Conservation (phyloP, 2,113 vertebrate genomes). For the Noturus placidus region DNA sequence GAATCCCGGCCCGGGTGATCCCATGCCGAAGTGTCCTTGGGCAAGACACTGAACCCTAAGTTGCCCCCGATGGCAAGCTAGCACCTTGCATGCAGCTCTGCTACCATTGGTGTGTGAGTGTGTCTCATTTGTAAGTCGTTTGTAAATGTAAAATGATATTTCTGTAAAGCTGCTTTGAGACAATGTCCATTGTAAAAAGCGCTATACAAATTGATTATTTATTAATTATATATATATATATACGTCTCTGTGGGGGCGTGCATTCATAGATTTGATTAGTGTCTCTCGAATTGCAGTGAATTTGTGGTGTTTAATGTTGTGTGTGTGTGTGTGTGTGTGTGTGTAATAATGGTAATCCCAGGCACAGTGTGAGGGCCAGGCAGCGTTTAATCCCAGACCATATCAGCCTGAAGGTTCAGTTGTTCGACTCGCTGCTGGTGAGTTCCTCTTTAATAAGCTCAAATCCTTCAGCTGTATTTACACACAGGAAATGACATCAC, state of each 20-base stretch:
- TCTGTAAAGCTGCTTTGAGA: no score
- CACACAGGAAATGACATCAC: not conserved
- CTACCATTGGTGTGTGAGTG: no score
- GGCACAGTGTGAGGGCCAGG: conserved; percentile 40
- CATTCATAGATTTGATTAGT: not conserved
- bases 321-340: not conserved
- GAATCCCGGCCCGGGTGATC: no score
- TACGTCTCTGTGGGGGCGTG: not conserved
- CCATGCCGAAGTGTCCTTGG: no score
- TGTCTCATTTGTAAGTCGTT: no score
- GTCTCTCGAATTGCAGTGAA: not conserved
- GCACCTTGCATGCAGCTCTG: no score
- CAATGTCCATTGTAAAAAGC: no score
- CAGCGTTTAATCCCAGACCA: conserved; percentile 15
- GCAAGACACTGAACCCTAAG: no score
- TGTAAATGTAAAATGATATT: no score
- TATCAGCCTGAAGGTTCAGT: conserved; percentile 28
- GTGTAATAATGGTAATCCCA: not conserved
- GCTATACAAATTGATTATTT: no score
- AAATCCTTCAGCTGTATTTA: not conserved
- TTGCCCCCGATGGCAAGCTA: no score
- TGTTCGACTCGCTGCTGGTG: conserved; percentile 3
- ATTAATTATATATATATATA: no score
- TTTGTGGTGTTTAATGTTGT: not conserved
- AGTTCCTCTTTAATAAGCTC: conserved; percentile 18